Conservation (phyloP, 2,888 invertebrate genomes). For the Agriopis leucophaearia region DNA sequence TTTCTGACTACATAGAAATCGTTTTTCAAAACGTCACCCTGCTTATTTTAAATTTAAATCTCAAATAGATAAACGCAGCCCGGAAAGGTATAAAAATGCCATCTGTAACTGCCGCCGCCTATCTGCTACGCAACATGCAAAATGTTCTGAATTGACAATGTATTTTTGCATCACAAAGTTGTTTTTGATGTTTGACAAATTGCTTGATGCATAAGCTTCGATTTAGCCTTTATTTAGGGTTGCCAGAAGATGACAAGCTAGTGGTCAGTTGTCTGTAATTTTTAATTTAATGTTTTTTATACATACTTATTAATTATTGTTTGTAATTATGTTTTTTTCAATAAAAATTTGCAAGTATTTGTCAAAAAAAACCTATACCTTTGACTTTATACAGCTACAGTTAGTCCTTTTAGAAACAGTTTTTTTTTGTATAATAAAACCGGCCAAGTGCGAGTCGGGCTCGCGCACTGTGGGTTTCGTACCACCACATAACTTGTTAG, state of each 20-base stretch:
- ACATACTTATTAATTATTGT: too few species aligned
- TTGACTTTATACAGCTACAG: too few species aligned
- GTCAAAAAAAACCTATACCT: too few species aligned
- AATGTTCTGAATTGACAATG: constrained; percentile 25
- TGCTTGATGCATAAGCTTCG: constrained; percentile 50
- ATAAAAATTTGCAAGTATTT: too few species aligned
- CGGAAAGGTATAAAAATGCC: constrained; percentile 24
- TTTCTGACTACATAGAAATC: neutral
- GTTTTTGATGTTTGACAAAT: constrained; percentile 56
- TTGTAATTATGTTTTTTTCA: too few species aligned
- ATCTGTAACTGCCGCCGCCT: constrained; percentile 28
- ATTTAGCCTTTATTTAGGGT: constrained; percentile 11
- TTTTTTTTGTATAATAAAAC: too few species aligned
- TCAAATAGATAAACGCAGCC: constrained; percentile 17
- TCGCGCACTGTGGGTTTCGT: too few species aligned
- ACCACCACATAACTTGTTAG: too few species aligned
- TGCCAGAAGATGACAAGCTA: neutral
- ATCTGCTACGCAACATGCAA: constrained; percentile 21
- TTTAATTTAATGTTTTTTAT: too few species aligned
- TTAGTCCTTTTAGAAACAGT: too few species aligned
- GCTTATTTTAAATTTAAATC: constrained; percentile 1
- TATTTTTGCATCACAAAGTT: constrained; percentile 42
- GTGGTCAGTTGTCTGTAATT: too few species aligned
- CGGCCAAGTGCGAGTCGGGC: too few species aligned
- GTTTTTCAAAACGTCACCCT: constrained; percentile 7